Conservation (phyloP, 2,113 vertebrate species). For the Acanthisitta chloris region DNA sequence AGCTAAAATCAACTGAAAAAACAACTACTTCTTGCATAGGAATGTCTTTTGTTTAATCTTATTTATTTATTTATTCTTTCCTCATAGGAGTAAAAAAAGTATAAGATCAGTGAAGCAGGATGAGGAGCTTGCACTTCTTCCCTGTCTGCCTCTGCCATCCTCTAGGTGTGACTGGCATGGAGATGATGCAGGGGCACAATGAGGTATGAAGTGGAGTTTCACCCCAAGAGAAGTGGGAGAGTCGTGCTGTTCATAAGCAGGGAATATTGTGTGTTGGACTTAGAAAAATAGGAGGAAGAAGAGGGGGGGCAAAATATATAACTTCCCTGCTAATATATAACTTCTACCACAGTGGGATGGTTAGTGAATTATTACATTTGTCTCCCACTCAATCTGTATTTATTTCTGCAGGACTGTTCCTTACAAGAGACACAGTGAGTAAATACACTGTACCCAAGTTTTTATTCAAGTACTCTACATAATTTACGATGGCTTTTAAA, state of each 20-base stretch:
- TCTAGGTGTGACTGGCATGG: neutral
- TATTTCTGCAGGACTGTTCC: neutral
- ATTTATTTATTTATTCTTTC: neutral
- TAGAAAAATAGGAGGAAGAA: neutral
- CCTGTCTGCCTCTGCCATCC: neutral
- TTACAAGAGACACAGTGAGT: neutral
- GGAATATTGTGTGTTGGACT: neutral
- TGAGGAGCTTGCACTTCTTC: neutral
- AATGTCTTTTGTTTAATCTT: neutral
- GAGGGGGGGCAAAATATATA: neutral
- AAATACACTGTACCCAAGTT: neutral
- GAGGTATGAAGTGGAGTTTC: neutral
- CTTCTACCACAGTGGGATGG: neutral
- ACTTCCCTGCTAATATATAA: neutral
- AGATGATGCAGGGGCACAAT: neutral
- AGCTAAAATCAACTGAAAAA: neutral
- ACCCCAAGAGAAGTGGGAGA: neutral
- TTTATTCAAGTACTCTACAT: neutral
- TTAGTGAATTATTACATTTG: neutral
- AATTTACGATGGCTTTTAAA: neutral
- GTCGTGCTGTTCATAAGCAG: neutral
- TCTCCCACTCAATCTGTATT: neutral
- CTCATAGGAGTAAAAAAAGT: neutral
- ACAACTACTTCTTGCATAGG: neutral
- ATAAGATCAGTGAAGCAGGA: neutral